These are phyloP conservation scores for Ophion ventricosus DNA, from an alignment of 2,888 invertebrate genomes.

Conservation along the genomic window DNA sequence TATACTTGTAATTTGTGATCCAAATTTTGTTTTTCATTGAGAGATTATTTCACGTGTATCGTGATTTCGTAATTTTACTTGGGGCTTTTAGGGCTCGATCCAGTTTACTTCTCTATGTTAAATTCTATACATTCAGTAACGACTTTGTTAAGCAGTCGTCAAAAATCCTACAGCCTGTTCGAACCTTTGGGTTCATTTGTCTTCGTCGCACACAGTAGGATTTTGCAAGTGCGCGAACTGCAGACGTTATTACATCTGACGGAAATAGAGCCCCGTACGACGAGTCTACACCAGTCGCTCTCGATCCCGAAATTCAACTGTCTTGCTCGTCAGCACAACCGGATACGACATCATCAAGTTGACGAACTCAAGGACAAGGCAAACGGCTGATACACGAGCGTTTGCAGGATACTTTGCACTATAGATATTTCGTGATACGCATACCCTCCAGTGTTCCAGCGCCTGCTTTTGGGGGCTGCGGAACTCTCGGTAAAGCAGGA, in stretches of 20 bases:
- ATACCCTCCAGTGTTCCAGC: neutral
- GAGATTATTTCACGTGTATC: no score
- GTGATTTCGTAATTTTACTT: no score
- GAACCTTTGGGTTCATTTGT: neutral
- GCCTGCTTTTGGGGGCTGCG: slow-evolving; percentile 32
- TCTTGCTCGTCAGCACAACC: slow-evolving; percentile 72
- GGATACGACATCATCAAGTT: slow-evolving; percentile 77
- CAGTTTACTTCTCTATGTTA: neutral
- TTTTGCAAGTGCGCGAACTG: neutral
- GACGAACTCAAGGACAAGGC: slow-evolving; percentile 42
- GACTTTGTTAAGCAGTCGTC: neutral
- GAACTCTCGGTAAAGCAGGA: slow-evolving; percentile 47
- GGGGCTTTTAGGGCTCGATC: no score
- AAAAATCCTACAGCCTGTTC: neutral
- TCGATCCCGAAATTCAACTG: slow-evolving; percentile 68
- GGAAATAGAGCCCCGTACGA: neutral
- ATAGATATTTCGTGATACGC: slow-evolving; percentile 30
- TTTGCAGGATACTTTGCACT: slow-evolving; percentile 21
- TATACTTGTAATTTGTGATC: no score
- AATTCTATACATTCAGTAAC: neutral
- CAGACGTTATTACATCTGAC: neutral
- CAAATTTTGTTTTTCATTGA: no score
- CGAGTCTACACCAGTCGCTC: neutral
- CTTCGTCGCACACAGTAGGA: neutral
- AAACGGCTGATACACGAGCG: slow-evolving; percentile 16